phyloP scores from a whole-genome alignment of 53 echinoderm and acorn worm species.

The Antedon mediterranea region DNA sequence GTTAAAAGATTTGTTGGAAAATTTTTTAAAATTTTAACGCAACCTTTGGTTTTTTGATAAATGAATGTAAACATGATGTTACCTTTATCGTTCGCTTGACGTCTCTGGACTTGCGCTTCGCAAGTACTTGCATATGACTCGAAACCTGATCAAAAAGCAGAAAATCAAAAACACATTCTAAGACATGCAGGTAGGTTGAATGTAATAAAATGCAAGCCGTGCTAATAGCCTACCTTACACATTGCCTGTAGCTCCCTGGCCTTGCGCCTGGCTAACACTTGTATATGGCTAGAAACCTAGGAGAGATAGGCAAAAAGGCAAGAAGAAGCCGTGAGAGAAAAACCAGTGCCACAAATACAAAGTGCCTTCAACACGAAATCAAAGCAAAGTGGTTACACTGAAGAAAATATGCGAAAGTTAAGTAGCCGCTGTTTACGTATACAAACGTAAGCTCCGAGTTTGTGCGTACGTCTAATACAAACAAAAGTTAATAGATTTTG shows the following conservation, averaged over 20 bases:
- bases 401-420: background rate
- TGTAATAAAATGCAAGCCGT: background rate
- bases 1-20: too few species aligned
- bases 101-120: slow-evolving; percentile 84
- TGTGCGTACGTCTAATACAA: too few species aligned
- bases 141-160: slow-evolving; percentile 54
- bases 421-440: background rate
- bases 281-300: slow-evolving; percentile 99
- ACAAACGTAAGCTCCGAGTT: too few species aligned
- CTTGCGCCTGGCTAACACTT: slow-evolving; percentile 97
- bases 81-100: slow-evolving; percentile 95
- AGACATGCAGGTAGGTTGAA: background rate
- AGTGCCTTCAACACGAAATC: background rate
- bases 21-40: too few species aligned
- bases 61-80: slow-evolving; percentile 12
- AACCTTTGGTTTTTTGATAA: background rate
- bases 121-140: slow-evolving; percentile 97
- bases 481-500: too few species aligned
- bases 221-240: slow-evolving; percentile 75
- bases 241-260: slow-evolving; percentile 96
- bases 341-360: background rate
- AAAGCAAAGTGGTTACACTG: background rate
- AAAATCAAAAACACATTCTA: background rate
- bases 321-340: background rate
- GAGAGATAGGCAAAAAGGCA: slow-evolving; percentile 7